Conservation (phyloP, 2,888 invertebrate genomes). For the Synergus gifuensis region DNA sequence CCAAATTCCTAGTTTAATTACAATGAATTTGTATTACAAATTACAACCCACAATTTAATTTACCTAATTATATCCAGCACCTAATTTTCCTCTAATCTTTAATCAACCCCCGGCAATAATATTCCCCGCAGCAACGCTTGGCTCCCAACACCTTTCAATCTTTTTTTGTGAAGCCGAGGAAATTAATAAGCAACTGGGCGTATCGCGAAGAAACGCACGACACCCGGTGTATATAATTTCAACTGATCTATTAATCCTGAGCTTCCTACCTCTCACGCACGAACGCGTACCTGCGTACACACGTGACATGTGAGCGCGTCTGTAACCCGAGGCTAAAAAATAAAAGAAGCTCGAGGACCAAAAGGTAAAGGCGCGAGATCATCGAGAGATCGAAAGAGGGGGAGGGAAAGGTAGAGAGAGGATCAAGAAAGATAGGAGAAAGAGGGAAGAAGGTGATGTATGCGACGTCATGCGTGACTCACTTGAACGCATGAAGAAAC, state of each 20-base stretch:
- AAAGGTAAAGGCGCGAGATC: slow-evolving; percentile 51
- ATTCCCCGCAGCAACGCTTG: background rate
- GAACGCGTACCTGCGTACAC: slow-evolving; percentile 47
- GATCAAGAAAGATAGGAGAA: slow-evolving; percentile 6
- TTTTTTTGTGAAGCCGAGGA: background rate
- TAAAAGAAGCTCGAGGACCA: slow-evolving; percentile 38
- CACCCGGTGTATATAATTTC: slow-evolving; percentile 43
- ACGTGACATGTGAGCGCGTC: slow-evolving; percentile 43
- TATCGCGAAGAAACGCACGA: slow-evolving; percentile 42
- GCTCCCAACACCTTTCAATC: background rate
- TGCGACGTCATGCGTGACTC: slow-evolving; percentile 68
- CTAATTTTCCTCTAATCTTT: background rate
- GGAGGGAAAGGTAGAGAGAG: slow-evolving; percentile 51
- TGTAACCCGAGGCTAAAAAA: slow-evolving; percentile 44
- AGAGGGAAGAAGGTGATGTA: slow-evolving; percentile 61
- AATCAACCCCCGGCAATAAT: slow-evolving; percentile 16
- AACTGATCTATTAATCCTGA: slow-evolving; percentile 48
- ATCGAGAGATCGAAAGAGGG: slow-evolving; percentile 48
- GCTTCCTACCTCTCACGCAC: slow-evolving; percentile 45
- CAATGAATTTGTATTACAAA: no score
- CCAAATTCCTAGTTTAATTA: background rate
- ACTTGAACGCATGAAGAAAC: slow-evolving; percentile 53
- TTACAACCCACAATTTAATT: background rate
- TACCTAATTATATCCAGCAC: background rate
- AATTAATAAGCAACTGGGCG: slow-evolving; percentile 36